A percentile compares a stretch with the other conserved stretches of the same genome.
Conservation (phyloP, 1,140 invertebrate genomes). For the Ceratina calcarata region DNA sequence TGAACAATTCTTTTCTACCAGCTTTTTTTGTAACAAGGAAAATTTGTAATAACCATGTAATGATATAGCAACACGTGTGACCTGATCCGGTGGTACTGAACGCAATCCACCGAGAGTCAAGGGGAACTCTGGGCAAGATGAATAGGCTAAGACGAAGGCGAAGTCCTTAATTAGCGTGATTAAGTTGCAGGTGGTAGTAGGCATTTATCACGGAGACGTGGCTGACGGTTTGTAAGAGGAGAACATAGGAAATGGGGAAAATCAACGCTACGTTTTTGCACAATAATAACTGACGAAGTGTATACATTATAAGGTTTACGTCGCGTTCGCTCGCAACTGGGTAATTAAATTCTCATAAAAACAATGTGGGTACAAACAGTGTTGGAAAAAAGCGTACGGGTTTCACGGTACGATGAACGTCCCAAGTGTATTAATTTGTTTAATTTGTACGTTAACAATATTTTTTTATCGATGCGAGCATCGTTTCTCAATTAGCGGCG, state of each 20-base stretch:
- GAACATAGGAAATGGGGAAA: conserved; percentile 38
- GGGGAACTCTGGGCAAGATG: conserved; percentile 23
- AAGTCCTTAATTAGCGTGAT: conserved; percentile 52
- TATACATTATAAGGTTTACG: conserved; percentile 13
- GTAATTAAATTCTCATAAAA: conserved; percentile 32
- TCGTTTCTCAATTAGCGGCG: neutral
- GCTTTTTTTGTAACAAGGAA: neutral
- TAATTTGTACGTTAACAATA: neutral
- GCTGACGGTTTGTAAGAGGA: conserved; percentile 26
- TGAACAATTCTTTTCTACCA: too few relatives aligned
- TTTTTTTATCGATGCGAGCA: conserved; percentile 2
- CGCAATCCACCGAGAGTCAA: conserved; percentile 14
- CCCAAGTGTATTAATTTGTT: conserved; percentile 30
- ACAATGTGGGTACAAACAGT: conserved; percentile 7
- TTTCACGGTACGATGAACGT: neutral
- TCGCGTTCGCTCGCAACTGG: neutral
- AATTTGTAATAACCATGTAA: conserved; percentile 4
- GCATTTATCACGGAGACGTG: conserved; percentile 40
- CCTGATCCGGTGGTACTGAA: conserved; percentile 31
- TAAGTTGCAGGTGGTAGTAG: conserved; percentile 42
- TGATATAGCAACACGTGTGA: conserved; percentile 13
- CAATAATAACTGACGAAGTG: neutral
- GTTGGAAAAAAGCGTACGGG: neutral
- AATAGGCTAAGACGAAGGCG: conserved; percentile 44
- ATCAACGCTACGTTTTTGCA: conserved; percentile 13